These are phyloP conservation scores for Mola mola DNA, from an alignment of 2,113 vertebrate species.

Conservation along the genomic window DNA sequence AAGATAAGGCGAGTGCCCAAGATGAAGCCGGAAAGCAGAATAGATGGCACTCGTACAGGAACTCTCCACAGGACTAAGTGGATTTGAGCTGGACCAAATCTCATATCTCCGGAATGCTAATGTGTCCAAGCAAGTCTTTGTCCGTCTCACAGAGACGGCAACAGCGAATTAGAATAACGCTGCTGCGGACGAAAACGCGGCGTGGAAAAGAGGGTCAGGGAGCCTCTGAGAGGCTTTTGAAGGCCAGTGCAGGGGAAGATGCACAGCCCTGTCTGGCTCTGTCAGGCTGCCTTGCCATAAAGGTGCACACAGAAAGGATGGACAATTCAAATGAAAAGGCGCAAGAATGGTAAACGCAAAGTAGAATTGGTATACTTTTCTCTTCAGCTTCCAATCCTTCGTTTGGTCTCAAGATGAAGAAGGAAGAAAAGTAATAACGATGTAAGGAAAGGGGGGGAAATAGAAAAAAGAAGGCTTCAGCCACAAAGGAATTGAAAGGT, in stretches of 20 bases:
- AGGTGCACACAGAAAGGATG: no score
- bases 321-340: background rate
- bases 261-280: background rate
- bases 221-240: constrained; percentile 25
- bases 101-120: constrained; percentile 30
- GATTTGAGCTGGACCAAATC: constrained; percentile 46
- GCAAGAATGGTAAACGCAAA: constrained; percentile 5
- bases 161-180: constrained; percentile 31
- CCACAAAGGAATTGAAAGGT: constrained; percentile 10
- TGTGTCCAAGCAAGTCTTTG: constrained; percentile 32
- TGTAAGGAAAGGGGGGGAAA: background rate
- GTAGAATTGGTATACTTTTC: constrained; percentile 24
- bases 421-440: background rate
- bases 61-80: constrained; percentile 43
- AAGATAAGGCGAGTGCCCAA: constrained; percentile 27
- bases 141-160: constrained; percentile 15
- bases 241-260: constrained; percentile 32
- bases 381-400: constrained; percentile 25
- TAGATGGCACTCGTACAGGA: constrained; percentile 35
- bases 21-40: constrained; percentile 34
- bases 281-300: no score
- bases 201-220: constrained; percentile 27
- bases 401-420: constrained; percentile 19
- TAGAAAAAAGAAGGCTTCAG: constrained; percentile 2
- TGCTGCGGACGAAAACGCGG: constrained; percentile 6